A percentile compares a stretch with the other conserved stretches of the same genome.
These are phyloP conservation scores for Xylocopa sonorina DNA, from an alignment of 1,140 invertebrate genomes.

Conservation along the genomic window DNA sequence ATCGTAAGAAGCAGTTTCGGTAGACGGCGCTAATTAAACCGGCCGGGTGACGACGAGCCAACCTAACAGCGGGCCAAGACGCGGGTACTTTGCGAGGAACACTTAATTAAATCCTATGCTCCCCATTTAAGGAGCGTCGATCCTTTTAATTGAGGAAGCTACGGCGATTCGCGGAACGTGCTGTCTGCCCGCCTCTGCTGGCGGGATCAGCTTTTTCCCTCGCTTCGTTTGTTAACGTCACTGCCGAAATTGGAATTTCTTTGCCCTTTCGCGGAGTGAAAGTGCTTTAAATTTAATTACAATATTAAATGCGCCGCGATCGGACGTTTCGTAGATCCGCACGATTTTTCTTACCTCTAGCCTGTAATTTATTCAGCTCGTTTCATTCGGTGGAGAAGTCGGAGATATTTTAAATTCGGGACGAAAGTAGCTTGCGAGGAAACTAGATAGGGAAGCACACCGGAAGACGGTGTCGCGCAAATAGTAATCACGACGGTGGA, in stretches of 20 bases:
- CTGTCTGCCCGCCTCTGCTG: background rate
- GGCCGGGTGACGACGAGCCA: background rate
- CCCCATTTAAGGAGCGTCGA: constrained; percentile 18
- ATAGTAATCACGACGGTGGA: no score
- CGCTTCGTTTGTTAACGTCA: background rate
- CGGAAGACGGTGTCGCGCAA: background rate
- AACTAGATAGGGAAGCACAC: background rate
- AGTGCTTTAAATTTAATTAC: no score
- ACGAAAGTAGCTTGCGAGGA: no score
- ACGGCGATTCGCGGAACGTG: background rate
- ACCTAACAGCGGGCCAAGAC: background rate
- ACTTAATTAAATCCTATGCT: constrained; percentile 28
- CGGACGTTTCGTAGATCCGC: no score
- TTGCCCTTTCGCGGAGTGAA: no score
- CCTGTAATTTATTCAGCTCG: no score
- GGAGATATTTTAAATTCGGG: no score
- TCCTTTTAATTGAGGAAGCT: constrained; percentile 31
- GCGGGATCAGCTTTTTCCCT: background rate
- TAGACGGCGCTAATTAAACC: constrained; percentile 19
- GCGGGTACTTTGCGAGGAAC: background rate
- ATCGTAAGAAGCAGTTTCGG: no score
- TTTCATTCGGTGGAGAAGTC: no score
- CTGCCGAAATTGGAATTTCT: no score
- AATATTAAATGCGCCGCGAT: no score
- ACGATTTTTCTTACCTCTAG: no score